Base-by-base conservation (phyloP, 2,113 vertebrate genomes). In the Empidonax alnorum region DNA sequence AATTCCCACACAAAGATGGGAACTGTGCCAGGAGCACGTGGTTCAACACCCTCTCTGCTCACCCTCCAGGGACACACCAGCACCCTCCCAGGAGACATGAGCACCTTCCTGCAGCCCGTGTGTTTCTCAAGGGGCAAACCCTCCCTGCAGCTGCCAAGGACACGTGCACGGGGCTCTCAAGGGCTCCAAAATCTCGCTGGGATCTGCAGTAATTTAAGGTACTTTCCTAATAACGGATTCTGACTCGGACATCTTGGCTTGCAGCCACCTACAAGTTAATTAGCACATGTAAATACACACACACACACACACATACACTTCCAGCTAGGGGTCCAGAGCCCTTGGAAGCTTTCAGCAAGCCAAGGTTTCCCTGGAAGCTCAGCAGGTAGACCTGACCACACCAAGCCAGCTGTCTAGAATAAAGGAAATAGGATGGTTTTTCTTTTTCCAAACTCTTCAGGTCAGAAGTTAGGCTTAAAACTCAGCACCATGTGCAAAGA, bases 151-250 rank as follows among this genome's bases (percentile, higher is more conserved):
- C 58, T 52, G 59, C 87, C 55, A 14, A 28, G 52, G 55, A 39
- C 12, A 3, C 0, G 0, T 3, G 28, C 35, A 41, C 0, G 0
- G 28, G 21, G 58, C 25, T 75, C 62, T 39, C 12, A 1, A 31
- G 22, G 55, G 55, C 56, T 81, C 52, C 35, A 22, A 44, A 80
- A 78, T 53, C 39, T 85, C 24, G 0, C 20, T 6, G 14, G 63
- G 66, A 85, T 73, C 75, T 9, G 59, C 31, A 74, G 79, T 61
- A 93, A 56, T 84, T 81, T 46, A 67, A 67, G 93, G 91, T 81
- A 80, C 86, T 90, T 96, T 95, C 95, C 91, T 61, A 71, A 25
- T 35, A 89, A 87, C 13, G 1, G 72, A 77, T 58, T 73, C 30
- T 11, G 39, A 44, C 50, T 71, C 4, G 14, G 86, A 42, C 73